These are phyloP conservation scores for Panulirus ornatus DNA, from an alignment of 1,140 invertebrate genomes.

Conservation along the genomic window DNA sequence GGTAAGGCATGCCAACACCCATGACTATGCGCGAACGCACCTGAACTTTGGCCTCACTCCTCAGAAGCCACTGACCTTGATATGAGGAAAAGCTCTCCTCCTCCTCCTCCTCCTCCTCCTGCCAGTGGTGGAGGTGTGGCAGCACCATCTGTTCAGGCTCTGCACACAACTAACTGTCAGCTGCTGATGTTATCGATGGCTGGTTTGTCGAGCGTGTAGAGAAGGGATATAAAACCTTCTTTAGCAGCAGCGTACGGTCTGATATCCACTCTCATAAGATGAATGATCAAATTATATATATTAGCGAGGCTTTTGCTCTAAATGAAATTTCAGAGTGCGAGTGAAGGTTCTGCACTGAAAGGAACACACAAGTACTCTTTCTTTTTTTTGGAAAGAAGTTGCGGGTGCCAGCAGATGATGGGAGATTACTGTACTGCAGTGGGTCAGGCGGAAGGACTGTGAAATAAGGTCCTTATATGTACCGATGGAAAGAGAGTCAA, in stretches of 20 bases:
- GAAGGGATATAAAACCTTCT: neutral
- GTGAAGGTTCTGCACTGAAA: neutral
- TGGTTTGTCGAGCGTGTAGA: neutral
- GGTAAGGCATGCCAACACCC: neutral
- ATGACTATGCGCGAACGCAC: neutral
- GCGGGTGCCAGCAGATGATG: neutral
- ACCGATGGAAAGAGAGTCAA: neutral
- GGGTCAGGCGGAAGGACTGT: no score
- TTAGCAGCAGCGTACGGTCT: neutral
- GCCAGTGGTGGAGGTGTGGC: neutral
- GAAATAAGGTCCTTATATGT: no score
- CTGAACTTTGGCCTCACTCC: neutral
- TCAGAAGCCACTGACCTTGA: no score
- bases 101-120: no score
- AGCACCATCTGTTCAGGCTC: neutral
- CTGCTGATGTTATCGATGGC: neutral
- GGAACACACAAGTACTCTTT: neutral
- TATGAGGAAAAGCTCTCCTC: no score
- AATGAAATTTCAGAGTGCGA: neutral
- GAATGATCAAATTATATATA: neutral
- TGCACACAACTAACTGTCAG: neutral
- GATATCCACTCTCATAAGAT: neutral
- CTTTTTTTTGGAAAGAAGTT: no score
- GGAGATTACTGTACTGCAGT: no score
- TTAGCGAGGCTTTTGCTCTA: neutral